Conservation (phyloP, 2,113 vertebrate genomes). For the Noctilio leporinus region DNA sequence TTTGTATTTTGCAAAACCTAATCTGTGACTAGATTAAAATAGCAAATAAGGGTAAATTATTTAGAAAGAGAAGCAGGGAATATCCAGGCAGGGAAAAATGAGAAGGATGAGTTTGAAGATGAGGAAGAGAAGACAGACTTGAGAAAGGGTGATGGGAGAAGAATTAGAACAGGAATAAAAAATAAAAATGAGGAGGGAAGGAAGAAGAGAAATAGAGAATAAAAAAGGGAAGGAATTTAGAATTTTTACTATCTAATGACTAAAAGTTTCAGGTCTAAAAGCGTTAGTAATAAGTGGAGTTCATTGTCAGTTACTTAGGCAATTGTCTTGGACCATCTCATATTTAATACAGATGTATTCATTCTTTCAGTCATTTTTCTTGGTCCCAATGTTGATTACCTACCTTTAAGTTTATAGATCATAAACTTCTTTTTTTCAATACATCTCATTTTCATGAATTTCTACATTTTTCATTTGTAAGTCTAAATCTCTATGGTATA, state of each 20-base stretch:
- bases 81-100: background rate
- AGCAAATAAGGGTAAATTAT: background rate
- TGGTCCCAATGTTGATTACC: background rate
- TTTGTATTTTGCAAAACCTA: background rate
- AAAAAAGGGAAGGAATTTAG: background rate
- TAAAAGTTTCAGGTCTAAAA: background rate
- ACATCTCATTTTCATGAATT: background rate
- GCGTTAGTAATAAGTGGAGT: background rate
- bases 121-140: background rate
- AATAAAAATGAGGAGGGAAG: background rate
- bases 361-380: background rate
- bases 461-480: background rate
- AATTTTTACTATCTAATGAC: background rate
- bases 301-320: background rate
- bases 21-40: background rate
- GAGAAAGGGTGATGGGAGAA: background rate
- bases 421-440: background rate
- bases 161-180: background rate
- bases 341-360: background rate
- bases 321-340: background rate
- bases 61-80: background rate
- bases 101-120: background rate
- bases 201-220: background rate
- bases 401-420: background rate
- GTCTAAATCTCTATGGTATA: background rate